These are phyloP conservation scores for Agrotis segetum DNA, from an alignment of 2,888 invertebrate species.

Conservation along the genomic window DNA sequence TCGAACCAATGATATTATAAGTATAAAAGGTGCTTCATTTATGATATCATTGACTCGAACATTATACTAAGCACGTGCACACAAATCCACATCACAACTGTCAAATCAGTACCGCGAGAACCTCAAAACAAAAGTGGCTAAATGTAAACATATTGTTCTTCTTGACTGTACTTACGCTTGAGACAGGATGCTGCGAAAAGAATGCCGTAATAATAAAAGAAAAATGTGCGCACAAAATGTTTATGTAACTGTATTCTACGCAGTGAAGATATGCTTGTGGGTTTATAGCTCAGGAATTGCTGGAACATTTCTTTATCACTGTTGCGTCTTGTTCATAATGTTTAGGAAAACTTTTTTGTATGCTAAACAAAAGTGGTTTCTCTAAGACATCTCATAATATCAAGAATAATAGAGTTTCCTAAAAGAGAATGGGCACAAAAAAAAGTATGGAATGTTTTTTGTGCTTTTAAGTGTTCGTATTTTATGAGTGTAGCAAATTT, in stretches of 20 bases:
- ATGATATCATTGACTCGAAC: too few relatives aligned
- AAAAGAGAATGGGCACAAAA: too few relatives aligned
- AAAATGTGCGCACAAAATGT: conserved; percentile 22
- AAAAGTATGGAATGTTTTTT: too few relatives aligned
- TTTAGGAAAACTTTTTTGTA: not conserved
- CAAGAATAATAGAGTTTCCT: too few relatives aligned
- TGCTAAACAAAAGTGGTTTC: not conserved
- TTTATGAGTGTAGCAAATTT: too few relatives aligned
- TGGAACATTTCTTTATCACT: conserved; percentile 5
- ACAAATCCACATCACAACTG: too few relatives aligned
- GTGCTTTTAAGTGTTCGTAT: too few relatives aligned
- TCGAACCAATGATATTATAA: too few relatives aligned
- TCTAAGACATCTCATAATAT: not conserved
- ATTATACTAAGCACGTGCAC: too few relatives aligned
- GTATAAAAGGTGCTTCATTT: too few relatives aligned
- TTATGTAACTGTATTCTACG: conserved; percentile 23
- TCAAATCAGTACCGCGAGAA: too few relatives aligned
- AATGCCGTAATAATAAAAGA: conserved; percentile 36
- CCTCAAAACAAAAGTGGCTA: too few relatives aligned
- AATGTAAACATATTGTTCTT: not conserved
- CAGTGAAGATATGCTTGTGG: conserved; percentile 10
- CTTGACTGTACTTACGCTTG: conserved; percentile 3
- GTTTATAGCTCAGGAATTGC: conserved; percentile 26
- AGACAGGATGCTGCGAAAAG: conserved; percentile 8
- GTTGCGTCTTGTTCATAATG: not conserved